Base-by-base conservation (phyloP, 2,888 invertebrate species). In the Acanthococcus lagerstroemiae region DNA sequence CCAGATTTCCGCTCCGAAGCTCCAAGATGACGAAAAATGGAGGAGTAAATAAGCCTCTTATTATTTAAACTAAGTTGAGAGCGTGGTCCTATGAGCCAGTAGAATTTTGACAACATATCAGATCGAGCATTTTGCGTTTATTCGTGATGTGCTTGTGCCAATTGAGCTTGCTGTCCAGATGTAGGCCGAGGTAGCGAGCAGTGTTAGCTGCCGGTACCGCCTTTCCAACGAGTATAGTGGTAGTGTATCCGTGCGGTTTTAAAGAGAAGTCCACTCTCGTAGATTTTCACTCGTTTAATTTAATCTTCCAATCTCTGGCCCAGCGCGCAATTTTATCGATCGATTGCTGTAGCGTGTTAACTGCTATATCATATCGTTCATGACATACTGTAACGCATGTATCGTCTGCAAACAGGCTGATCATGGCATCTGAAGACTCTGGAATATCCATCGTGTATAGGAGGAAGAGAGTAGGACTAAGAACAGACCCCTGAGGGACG, bases 401-500 rank as follows among this genome's bases (percentile, higher is more conserved):
- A 19, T 19, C 19, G 17, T 50, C 17, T 50, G 21, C 17, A 19
- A 50, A 21, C 50, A 21, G 50, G 17, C 17, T 50, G 19, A 21
- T 50, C 17, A 3, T 50, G 50, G 50, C 50, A 19, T 50, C 50
- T 19, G 21, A 19, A 19, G 50, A 19, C 21, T 50, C 19, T n/a
- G 50, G 50, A 19, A 50, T 50, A 21, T 50, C 50, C 50, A 50
- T 50, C 17, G 21, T 50, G 17, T 50, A 50, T 19, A 50, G 21
- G 19, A 21, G 21, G 19, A n/a, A 50, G 9, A 50, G 50, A 50
- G 19, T 50, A 21, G 50, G 50, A 50, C 50, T 54, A 44, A 63
- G 30, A 30, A 63, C 50, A 17, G 30, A 52, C 21, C 54, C 63
- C 48, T 54, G 63, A 37, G 54, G 63, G 25, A 63, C 50, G 19